A percentile compares a stretch with the other conserved stretches of the same genome.
Evolutionary conservation across 2,888 invertebrate genomes (phyloP).

Genomic region (Folsomia manolachei): DNA sequence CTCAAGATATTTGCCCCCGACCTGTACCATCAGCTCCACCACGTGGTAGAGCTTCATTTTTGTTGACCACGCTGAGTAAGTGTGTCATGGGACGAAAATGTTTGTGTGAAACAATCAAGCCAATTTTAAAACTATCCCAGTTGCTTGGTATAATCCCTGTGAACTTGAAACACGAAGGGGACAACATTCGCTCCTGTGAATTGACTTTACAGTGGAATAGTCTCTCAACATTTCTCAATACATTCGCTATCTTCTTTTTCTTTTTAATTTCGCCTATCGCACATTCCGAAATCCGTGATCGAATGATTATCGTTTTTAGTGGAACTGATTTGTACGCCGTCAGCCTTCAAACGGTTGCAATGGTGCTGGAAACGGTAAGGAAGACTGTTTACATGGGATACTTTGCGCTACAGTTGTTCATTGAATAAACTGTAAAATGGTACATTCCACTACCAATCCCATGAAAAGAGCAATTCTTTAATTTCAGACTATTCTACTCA

Average conservation of each 20-base stretch:
- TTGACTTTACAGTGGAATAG: conserved; percentile 36
- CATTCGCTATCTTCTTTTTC: conserved; percentile 32
- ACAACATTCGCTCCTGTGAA: conserved; percentile 22
- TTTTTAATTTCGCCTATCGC: conserved; percentile 35
- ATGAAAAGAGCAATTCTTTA: too few species aligned
- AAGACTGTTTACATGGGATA: too few species aligned
- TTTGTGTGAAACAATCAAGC: conserved; percentile 42
- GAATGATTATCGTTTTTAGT: conserved; percentile 37
- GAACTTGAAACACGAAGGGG: conserved; percentile 32
- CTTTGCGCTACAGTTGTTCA: too few species aligned
- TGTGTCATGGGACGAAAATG: conserved; percentile 33
- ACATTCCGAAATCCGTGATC: conserved; percentile 34
- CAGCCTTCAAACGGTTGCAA: conserved; percentile 43
- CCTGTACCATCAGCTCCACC: too few species aligned
- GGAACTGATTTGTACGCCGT: conserved; percentile 48
- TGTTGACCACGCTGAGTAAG: not conserved
- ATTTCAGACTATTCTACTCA: conserved; percentile 30
- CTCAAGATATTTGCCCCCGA: not conserved
- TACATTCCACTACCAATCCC: too few species aligned
- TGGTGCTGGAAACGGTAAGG: conserved; percentile 45
- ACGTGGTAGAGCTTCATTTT: not conserved
- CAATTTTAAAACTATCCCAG: conserved; percentile 38
- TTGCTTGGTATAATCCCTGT: conserved; percentile 38
- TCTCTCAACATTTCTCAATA: conserved; percentile 28
- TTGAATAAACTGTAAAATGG: too few species aligned